Evolutionary conservation across 2,113 vertebrate genomes (phyloP).

Genomic region (Ornithorhynchus anatinus): DNA sequence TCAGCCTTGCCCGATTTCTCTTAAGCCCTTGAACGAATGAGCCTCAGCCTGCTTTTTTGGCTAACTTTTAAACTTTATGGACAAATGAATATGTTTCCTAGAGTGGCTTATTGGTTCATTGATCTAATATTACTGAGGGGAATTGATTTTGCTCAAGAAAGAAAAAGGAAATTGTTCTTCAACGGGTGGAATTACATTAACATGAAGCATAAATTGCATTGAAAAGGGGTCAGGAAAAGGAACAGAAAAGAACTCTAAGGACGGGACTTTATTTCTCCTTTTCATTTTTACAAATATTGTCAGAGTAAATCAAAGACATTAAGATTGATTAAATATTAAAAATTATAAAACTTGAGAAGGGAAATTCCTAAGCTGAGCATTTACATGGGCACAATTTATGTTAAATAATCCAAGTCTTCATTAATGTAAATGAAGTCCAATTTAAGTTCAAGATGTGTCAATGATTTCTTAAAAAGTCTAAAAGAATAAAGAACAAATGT

Average conservation of each 20-base stretch:
- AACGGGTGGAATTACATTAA: not conserved
- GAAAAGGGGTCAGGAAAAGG: not conserved
- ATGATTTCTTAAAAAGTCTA: slow-evolving; percentile 53
- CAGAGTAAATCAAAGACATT: not conserved
- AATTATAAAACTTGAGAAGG: slow-evolving; percentile 44
- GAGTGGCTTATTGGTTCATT: too few relatives aligned
- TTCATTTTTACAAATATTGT: too few relatives aligned
- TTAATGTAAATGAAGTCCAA: slow-evolving; percentile 69
- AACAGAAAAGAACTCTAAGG: not conserved
- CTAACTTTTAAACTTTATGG: not conserved
- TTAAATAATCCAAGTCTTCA: slow-evolving; percentile 62
- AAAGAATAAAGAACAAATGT: slow-evolving; percentile 44
- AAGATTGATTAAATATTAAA: slow-evolving; percentile 4
- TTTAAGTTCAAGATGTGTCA: slow-evolving; percentile 59
- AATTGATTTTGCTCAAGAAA: not conserved
- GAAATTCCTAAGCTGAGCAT: slow-evolving; percentile 45
- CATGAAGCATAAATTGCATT: not conserved
- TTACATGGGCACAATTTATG: slow-evolving; percentile 55
- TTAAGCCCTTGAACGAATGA: too few relatives aligned
- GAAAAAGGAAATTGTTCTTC: slow-evolving; percentile 1
- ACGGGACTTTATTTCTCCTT: not conserved
- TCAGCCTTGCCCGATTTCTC: too few relatives aligned
- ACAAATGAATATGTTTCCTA: not conserved
- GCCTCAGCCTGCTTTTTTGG: too few relatives aligned
- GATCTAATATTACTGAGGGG: not conserved